Percentiles rank a stretch among this genome's conserved stretches.
Conservation (phyloP, 2,888 invertebrate genomes). For the Vandiemenella viatica region DNA sequence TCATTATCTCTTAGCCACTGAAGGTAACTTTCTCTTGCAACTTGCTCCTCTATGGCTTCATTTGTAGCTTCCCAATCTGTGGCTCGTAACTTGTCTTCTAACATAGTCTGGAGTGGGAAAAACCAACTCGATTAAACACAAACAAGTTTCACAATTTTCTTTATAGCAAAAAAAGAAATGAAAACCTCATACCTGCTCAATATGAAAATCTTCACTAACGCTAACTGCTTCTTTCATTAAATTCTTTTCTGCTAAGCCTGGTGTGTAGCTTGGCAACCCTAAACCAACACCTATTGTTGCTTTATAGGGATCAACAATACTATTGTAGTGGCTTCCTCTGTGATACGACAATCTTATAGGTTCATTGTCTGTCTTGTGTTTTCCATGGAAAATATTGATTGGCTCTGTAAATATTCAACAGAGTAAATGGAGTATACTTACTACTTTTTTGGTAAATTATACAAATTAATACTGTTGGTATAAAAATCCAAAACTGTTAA, state of each 20-base stretch:
- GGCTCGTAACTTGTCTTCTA: slow-evolving; percentile 75
- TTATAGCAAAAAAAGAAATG: background rate
- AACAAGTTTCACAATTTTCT: background rate
- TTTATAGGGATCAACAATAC: slow-evolving; percentile 70
- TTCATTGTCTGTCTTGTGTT: slow-evolving; percentile 57
- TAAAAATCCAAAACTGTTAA: too few species aligned
- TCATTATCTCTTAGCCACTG: slow-evolving; percentile 59
- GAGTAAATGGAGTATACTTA: too few species aligned
- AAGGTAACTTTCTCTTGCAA: slow-evolving; percentile 69
- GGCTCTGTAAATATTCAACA: slow-evolving; percentile 53
- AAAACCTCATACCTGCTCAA: slow-evolving; percentile 47
- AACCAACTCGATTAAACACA: slow-evolving; percentile 7
- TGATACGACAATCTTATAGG: slow-evolving; percentile 77
- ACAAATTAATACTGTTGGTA: background rate
- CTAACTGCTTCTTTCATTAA: slow-evolving; percentile 57
- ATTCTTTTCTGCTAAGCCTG: slow-evolving; percentile 54
- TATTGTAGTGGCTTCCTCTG: slow-evolving; percentile 75
- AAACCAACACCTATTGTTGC: slow-evolving; percentile 69
- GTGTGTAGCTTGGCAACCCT: slow-evolving; percentile 65
- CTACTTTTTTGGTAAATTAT: too few species aligned
- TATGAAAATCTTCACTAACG: slow-evolving; percentile 61
- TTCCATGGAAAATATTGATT: slow-evolving; percentile 72
- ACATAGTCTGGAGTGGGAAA: slow-evolving; percentile 50
- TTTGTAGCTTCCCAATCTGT: slow-evolving; percentile 87
- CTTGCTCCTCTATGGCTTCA: slow-evolving; percentile 78